A percentile compares a stretch with the other conserved stretches of the same genome.
Evolutionary conservation across 2,113 vertebrate species (phyloP).

Genomic region (Pavo muticus): DNA sequence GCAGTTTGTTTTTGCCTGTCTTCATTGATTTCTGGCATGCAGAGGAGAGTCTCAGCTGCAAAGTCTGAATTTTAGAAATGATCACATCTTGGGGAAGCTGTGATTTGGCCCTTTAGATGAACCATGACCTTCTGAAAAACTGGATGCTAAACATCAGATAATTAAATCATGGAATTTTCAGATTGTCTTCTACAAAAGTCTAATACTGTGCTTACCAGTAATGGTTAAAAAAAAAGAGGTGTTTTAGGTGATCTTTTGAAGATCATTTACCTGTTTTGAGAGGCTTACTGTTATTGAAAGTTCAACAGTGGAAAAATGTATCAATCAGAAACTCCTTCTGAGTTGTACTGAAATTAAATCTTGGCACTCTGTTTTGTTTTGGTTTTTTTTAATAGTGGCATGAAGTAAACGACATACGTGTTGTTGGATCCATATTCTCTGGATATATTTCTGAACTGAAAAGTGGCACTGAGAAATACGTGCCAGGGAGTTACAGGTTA

Average conservation of each 20-base stretch:
- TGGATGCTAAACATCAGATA: neutral
- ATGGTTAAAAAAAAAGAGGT: neutral
- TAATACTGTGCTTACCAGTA: neutral
- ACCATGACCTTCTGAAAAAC: neutral
- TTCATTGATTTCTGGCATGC: neutral
- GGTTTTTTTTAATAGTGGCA: neutral
- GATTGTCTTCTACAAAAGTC: neutral
- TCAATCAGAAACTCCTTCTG: slow-evolving; percentile 18
- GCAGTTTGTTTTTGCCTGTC: neutral
- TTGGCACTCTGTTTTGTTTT: neutral
- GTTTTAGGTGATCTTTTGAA: neutral
- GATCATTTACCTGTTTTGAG: slow-evolving; percentile 33
- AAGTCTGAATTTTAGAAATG: neutral
- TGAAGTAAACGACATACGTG: neutral
- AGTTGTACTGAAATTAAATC: slow-evolving; percentile 44
- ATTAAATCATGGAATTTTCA: neutral
- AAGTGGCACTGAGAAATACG: slow-evolving; percentile 63
- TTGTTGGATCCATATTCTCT: slow-evolving; percentile 23
- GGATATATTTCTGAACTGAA: slow-evolving; percentile 33
- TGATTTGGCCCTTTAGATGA: neutral
- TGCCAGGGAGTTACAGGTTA: slow-evolving; percentile 80
- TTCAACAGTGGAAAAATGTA: neutral
- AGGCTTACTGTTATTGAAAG: slow-evolving; percentile 22
- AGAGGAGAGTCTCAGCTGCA: neutral
- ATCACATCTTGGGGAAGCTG: neutral